Base-by-base conservation (phyloP, 2,113 vertebrate genomes). In the Malurus alboscapulatus region DNA sequence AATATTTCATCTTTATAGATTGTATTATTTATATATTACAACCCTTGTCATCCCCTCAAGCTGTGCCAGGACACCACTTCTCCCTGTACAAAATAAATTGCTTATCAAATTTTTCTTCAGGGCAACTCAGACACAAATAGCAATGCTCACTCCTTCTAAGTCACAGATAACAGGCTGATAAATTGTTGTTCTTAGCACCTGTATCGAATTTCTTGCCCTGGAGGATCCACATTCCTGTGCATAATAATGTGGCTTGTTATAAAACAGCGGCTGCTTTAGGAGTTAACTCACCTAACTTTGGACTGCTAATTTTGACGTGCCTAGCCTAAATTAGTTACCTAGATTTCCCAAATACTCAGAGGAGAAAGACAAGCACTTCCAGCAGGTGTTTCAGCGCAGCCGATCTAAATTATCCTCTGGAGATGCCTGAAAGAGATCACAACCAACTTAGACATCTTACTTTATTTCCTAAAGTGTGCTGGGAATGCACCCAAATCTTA, bases 1-100 rank as follows among this genome's bases (percentile, higher is more conserved):
- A 94, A 94, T 95, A 92, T 95, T 95, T 96, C 78, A 90, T 86
- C 44, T 93, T 96, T 95, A 91, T 71, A 72, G 90, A 67, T 61
- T 86, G 72, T 42, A 91, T 94, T 96, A 96, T 94, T 95, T 96
- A 94, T 96, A 61, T 68, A 90, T 96, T 94, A 94, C 48, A 26
- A 36, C 53, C 68, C 82, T 66, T 93, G 94, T 75, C 87, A 94
- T 77, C 9, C 89, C 94, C 84, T 94, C 82, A 34, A 91, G 84
- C 78, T 90, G 59, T 89, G 84, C 93, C 91, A 94, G 57, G 90
- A 92, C 79, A 86, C 84, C 87, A 44, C 69, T 92, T 95, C 82
- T 94, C 57, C 44, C 79, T 34, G 75, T 42, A 61, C 53, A 68
- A 94, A 95, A 95, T 94, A 95, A 96, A 96, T 95, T 88, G 87